Base-by-base conservation (phyloP, 2,888 invertebrate genomes). In the Allacma fusca region DNA sequence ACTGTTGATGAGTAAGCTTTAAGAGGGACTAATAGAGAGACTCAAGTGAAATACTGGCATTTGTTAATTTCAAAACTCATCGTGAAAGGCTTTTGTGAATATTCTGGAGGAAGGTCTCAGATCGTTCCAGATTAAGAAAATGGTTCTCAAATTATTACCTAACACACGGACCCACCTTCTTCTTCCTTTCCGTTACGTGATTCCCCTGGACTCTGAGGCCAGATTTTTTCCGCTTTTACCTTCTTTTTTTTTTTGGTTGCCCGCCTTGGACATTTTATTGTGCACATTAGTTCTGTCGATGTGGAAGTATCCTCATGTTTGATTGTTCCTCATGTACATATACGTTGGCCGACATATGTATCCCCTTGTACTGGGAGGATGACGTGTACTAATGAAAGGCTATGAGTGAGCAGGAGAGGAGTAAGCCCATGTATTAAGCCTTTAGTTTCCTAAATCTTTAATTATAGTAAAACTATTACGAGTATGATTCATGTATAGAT, bases 131-230 rank as follows among this genome's bases (percentile, higher is more conserved):
- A 73, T 77, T 73, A 74, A 64, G 64, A 64, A 77, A 77, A 75
- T 72, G 28, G 65, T 72, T 77, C 72, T 72, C 64, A 77, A 77
- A 77, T 77, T 77, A 77, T 77, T 75, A 75, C 75, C 57, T 62
- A 59, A 72, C 72, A 57, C 64, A 73, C 40, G 50, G 29, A 65
- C 73, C 77, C 68, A 73, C 77, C 77, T 77, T 67, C 73, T 68
- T 40, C 76, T 76, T 77, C 77, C 77, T 77, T 34, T 77, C 62
- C 68, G 73, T 73, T 77, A 77, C 77, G 77, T 77, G 77, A 77
- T 77, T 73, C 77, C 40, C 44, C 71, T 57, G 71, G 71, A 70
- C 71, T 71, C 44, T 21, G 70, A 29, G 21, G 2, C 12, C 26
- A 62, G 13, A 19, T 50, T 50, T 62, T 62, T 62, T 23, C n/a